Conservation (phyloP, 2,888 invertebrate genomes). For the Phaedon cochleariae region DNA sequence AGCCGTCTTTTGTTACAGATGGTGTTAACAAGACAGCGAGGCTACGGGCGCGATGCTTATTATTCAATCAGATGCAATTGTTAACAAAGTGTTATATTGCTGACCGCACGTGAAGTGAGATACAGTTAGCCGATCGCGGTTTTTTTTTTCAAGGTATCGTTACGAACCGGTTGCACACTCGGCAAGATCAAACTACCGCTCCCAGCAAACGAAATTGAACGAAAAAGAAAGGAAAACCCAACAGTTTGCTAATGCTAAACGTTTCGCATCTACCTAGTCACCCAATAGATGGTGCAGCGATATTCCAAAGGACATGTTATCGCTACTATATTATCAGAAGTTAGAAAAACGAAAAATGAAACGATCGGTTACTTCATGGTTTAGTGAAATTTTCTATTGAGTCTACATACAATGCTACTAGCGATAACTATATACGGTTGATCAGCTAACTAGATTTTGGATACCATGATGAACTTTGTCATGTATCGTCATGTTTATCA, state of each 20-base stretch:
- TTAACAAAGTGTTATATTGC: constrained; percentile 12
- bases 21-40: constrained; percentile 5
- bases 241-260: background rate
- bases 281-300: background rate
- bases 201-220: background rate
- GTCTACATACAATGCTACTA: no score
- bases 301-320: background rate
- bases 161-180: constrained; percentile 2
- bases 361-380: no score
- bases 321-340: no score
- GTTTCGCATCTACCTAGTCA: background rate
- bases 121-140: constrained; percentile 15
- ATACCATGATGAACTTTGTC: no score
- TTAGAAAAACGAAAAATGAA: no score
- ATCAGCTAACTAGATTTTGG: no score
- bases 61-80: constrained; percentile 24
- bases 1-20: constrained; percentile 12
- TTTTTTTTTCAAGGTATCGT: constrained; percentile 1
- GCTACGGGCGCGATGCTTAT: constrained; percentile 16
- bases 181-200: background rate
- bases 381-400: no score
- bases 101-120: constrained; percentile 17
- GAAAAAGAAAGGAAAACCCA: constrained; percentile 8
- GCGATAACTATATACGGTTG: no score
- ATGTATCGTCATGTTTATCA: no score